Conservation (phyloP, 1,140 invertebrate species). For the Leptopilina boulardi region DNA sequence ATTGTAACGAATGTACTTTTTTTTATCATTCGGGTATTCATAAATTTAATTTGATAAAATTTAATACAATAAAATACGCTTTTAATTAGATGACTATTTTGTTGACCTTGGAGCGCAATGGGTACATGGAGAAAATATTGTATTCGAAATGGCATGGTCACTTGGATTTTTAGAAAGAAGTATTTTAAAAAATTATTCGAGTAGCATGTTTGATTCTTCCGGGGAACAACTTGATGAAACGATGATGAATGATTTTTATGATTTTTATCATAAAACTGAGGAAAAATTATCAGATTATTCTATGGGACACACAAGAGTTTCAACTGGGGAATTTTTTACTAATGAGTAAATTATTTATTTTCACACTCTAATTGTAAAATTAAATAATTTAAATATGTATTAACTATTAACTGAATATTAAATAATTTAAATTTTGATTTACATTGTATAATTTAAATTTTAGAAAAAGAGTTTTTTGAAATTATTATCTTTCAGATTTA, state of each 20-base stretch:
- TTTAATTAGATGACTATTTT: conserved; percentile 71
- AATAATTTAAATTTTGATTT: too few relatives aligned
- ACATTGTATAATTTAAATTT: too few relatives aligned
- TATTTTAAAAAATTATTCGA: conserved; percentile 58
- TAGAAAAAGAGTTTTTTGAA: neutral
- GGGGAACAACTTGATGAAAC: conserved; percentile 26
- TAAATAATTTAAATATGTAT: neutral
- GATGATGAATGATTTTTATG: conserved; percentile 35
- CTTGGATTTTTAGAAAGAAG: conserved; percentile 36
- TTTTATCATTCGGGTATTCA: too few relatives aligned
- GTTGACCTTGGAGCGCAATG: conserved; percentile 91
- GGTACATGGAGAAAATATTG: conserved; percentile 87
- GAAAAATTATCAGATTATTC: conserved; percentile 54
- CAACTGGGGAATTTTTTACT: conserved; percentile 73
- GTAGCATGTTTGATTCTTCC: conserved; percentile 73
- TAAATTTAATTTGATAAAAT: neutral
- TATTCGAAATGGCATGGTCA: conserved; percentile 79
- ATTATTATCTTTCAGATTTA: conserved; percentile 45
- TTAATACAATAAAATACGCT: neutral
- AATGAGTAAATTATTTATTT: conserved; percentile 62
- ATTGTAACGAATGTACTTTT: too few relatives aligned
- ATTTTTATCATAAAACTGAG: conserved; percentile 57
- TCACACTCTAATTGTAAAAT: conserved; percentile 35
- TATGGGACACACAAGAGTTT: conserved; percentile 54
- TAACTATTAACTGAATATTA: neutral